These are phyloP conservation scores for Pseudotriccus pelzelni DNA, from an alignment of 2,797 vertebrate genomes.

Conservation along the genomic window DNA sequence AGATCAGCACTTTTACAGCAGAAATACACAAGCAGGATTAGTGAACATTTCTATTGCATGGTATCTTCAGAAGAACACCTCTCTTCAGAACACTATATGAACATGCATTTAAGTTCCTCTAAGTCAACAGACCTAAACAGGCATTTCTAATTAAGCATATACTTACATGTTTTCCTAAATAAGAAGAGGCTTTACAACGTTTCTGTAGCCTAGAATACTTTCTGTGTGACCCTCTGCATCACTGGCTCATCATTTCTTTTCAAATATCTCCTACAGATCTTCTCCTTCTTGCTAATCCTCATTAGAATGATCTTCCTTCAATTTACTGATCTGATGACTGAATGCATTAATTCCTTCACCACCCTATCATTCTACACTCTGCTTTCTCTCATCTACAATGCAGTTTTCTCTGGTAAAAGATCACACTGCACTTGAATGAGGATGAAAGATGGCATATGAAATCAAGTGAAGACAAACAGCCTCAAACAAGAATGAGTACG, in stretches of 20 bases:
- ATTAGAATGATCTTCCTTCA: not conserved
- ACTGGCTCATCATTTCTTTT: not conserved
- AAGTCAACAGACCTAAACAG: not conserved
- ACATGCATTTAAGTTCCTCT: not conserved
- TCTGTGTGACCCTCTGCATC: not conserved
- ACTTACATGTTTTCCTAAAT: not conserved
- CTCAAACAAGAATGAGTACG: not conserved
- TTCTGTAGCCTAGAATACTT: not conserved
- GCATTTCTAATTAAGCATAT: not conserved
- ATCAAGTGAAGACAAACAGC: not conserved
- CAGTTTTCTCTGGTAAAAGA: constrained; percentile 1
- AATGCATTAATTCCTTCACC: not conserved
- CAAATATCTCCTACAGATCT: not conserved
- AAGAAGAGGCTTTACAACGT: not conserved
- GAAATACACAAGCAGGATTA: not conserved
- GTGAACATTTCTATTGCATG: not conserved
- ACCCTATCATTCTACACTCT: not conserved
- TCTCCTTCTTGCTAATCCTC: not conserved
- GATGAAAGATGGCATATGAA: not conserved
- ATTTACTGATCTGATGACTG: constrained; percentile 7
- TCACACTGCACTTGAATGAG: not conserved
- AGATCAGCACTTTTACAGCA: not conserved
- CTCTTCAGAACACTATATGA: not conserved
- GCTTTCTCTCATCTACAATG: not conserved
- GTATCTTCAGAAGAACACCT: not conserved